These are phyloP conservation scores for Erebia aethiops DNA, from an alignment of 2,888 invertebrate genomes.

Conservation along the genomic window DNA sequence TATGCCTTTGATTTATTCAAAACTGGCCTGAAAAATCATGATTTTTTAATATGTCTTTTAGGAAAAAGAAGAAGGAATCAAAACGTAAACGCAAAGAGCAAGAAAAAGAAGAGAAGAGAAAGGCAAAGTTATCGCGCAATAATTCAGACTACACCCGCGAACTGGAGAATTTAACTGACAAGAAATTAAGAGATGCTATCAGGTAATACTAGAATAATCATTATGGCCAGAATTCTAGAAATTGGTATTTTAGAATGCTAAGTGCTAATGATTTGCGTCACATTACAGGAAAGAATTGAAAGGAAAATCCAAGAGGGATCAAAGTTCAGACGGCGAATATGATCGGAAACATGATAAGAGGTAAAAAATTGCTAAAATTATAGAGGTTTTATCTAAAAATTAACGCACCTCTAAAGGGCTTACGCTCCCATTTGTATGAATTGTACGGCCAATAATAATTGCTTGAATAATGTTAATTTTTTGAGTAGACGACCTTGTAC, in stretches of 20 bases:
- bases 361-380: slow-evolving; percentile 48
- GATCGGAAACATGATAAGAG: slow-evolving; percentile 80
- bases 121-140: slow-evolving; percentile 84
- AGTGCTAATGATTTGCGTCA: neutral
- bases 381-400: neutral
- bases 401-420: no score
- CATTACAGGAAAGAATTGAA: slow-evolving; percentile 75
- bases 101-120: slow-evolving; percentile 87
- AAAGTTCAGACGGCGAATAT: slow-evolving; percentile 78
- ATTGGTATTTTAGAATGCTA: neutral
- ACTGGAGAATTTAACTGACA: slow-evolving; percentile 84
- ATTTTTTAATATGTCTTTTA: slow-evolving; percentile 37
- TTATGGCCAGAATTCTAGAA: neutral
- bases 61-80: slow-evolving; percentile 88
- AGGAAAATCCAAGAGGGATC: slow-evolving; percentile 75
- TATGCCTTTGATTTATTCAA: no score
- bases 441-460: no score
- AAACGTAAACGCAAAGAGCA: slow-evolving; percentile 88
- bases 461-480: no score
- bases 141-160: slow-evolving; percentile 84
- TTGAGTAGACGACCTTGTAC: no score
- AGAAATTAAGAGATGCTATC: slow-evolving; percentile 86
- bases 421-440: no score
- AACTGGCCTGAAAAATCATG: no score
- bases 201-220: slow-evolving; percentile 70